Conservation (phyloP, 1,140 invertebrate genomes). For the Trinorchestia longiramus region DNA sequence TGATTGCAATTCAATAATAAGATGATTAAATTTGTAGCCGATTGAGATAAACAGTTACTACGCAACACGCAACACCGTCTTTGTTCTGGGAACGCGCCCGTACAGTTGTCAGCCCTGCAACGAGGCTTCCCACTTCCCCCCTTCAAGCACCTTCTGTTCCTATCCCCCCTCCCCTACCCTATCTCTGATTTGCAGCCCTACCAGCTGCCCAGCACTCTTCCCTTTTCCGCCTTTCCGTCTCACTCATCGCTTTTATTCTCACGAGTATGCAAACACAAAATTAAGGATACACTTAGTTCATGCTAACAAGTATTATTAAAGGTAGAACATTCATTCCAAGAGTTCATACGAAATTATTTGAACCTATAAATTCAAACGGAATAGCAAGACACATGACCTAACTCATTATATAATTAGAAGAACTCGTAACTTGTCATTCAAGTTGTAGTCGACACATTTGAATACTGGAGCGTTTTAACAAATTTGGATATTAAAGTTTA, state of each 20-base stretch:
- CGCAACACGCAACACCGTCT: background rate
- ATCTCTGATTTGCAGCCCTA: conserved; percentile 23
- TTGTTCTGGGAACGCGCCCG: background rate
- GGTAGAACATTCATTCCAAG: too few species aligned
- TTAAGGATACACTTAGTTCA: background rate
- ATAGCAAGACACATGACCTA: too few species aligned
- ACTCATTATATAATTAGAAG: too few species aligned
- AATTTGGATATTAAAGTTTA: too few species aligned
- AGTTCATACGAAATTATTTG: too few species aligned
- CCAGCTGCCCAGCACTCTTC: conserved; percentile 6
- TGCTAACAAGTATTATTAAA: too few species aligned
- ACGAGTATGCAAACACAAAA: background rate
- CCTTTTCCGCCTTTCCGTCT: background rate
- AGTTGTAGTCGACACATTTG: too few species aligned
- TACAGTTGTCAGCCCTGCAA: conserved; percentile 29
- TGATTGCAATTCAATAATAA: too few species aligned
- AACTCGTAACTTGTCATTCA: too few species aligned
- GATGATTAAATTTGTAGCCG: too few species aligned
- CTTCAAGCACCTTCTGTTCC: background rate
- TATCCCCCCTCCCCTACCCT: background rate
- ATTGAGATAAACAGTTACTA: background rate
- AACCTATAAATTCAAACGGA: too few species aligned
- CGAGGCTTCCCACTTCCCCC: background rate
- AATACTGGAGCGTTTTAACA: too few species aligned
- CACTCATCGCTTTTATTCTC: background rate